Conservation (phyloP, 1,140 invertebrate genomes). For the Coelopa frigida region DNA sequence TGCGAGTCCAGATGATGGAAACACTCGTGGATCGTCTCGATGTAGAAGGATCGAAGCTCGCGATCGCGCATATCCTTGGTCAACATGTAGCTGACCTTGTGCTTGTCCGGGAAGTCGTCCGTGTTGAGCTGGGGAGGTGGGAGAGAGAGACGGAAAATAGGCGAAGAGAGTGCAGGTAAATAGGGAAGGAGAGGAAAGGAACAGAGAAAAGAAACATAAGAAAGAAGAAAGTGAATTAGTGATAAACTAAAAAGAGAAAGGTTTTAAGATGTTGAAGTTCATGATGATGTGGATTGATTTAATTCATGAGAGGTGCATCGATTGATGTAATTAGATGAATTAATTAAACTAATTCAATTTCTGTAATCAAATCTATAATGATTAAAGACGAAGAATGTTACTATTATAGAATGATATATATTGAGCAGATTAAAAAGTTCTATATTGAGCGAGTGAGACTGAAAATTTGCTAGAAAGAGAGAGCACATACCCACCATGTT, state of each 20-base stretch:
- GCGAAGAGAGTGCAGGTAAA: not conserved
- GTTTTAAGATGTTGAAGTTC: too few species aligned
- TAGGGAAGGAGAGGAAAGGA: too few species aligned
- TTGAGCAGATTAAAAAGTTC: too few species aligned
- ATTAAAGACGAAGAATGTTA: too few species aligned
- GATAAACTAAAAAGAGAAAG: too few species aligned
- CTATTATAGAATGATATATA: too few species aligned
- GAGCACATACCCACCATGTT: slow-evolving; percentile 45
- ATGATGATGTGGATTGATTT: too few species aligned
- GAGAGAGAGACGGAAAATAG: slow-evolving; percentile 6
- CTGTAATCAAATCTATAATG: too few species aligned
- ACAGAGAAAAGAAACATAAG: not conserved
- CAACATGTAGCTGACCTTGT: slow-evolving; percentile 48
- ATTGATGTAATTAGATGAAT: too few species aligned
- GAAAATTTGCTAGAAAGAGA: not conserved
- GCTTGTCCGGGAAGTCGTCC: slow-evolving; percentile 49
- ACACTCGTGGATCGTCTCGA: slow-evolving; percentile 51
- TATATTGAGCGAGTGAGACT: not conserved
- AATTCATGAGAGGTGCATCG: too few species aligned
- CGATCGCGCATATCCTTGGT: slow-evolving; percentile 49
- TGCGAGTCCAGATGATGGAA: slow-evolving; percentile 49
- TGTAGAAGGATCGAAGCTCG: slow-evolving; percentile 49
- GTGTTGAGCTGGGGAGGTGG: slow-evolving; percentile 49
- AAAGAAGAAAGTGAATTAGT: not conserved
- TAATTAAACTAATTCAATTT: too few species aligned